Base-by-base conservation (phyloP, 2,113 vertebrate species). In the Nannobrachium achirus region DNA sequence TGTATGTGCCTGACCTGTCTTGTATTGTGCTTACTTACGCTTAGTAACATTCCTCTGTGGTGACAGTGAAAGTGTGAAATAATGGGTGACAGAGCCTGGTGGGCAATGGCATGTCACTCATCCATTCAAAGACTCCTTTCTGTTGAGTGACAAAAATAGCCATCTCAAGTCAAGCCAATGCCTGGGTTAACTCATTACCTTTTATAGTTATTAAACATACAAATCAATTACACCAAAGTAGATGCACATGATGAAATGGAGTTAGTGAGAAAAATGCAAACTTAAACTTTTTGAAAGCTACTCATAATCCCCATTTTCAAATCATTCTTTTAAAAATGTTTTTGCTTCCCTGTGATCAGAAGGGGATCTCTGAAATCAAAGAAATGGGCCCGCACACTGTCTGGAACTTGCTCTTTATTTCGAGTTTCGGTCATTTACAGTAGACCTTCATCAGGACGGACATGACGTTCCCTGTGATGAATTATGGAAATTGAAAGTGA, bases 181-280 rank as follows among this genome's bases (percentile, higher is more conserved):
- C 39, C 41, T 25, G 4, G 15, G 11, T 15, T n/a, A 39, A 46
- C 40, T 8, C 15, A 33, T 4, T 33, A 33, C 25, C 25, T 33
- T 33, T 33, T 33, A 33, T 33, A 33, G 25, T 33, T 33, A 33
- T 33, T 33, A 33, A 33, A 33, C 25, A 33, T 33, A 33, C 6
- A 33, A 33, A 33, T 69, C 20, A 48, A 60, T 74, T 76, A n/a
- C 16, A 67, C 57, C 66, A 42, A 55, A 44, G 69, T 50, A 40
- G 41, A 78, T 70, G 73, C 25, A 19, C 69, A 57, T 64, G 66
- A 74, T 72, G 39, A 57, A 57, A 61, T 9, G 79, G 69, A 81
- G 73, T 67, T 76, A 75, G 55, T 46, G 63, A 70, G 50, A 62
- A 65, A 63, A 59, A 66, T 52, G 38, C 53, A 52, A 11, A 61